Conservation (phyloP, 2,113 vertebrate genomes). For the Clarias gariepinus region DNA sequence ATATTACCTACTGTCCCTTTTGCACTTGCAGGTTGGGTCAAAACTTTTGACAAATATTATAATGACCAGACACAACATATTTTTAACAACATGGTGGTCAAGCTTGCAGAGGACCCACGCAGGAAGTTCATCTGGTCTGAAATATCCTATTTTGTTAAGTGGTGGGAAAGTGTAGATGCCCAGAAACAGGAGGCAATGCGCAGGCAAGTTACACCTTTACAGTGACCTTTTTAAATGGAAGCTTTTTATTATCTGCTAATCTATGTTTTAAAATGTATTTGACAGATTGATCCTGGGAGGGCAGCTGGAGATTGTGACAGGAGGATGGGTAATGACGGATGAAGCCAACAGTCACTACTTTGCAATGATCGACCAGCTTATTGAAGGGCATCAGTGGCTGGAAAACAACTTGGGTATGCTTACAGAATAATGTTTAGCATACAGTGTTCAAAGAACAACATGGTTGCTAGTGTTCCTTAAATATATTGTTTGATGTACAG, state of each 20-base stretch:
- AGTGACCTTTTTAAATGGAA: neutral
- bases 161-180: conserved; percentile 90
- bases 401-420: conserved; percentile 88
- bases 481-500: neutral
- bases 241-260: conserved; percentile 57
- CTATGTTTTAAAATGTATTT: conserved; percentile 54
- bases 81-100: conserved; percentile 94
- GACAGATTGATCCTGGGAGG: conserved; percentile 76
- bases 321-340: conserved; percentile 98
- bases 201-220: conserved; percentile 73
- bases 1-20: conserved; percentile 9
- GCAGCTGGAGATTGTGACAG: conserved; percentile 94
- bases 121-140: conserved; percentile 97
- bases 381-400: conserved; percentile 98
- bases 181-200: conserved; percentile 86
- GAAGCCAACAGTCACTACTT: conserved; percentile 96
- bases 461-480: neutral
- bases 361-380: conserved; percentile 95
- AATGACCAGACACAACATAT: conserved; percentile 96
- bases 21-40: conserved; percentile 86
- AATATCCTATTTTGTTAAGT: conserved; percentile 94
- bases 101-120: conserved; percentile 89
- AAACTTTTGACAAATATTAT: conserved; percentile 99
- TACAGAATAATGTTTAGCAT: neutral
- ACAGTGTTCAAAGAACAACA: neutral